Evolutionary conservation across 1,140 invertebrate genomes (phyloP).

Genomic region (Sipha flava): DNA sequence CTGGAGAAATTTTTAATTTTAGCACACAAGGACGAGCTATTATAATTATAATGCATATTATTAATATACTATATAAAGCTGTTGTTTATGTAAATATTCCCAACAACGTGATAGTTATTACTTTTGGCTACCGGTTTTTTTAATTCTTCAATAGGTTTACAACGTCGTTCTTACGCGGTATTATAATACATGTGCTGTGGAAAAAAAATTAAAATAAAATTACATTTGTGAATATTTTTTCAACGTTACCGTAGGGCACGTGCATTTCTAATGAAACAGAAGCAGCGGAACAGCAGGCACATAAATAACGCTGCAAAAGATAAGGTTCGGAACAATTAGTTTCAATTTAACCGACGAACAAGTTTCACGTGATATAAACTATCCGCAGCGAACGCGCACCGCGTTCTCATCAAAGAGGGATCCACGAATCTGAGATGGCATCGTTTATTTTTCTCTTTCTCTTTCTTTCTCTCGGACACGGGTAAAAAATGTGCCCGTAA

Average conservation of each 20-base stretch:
- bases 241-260: not conserved
- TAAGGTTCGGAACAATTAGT: not conserved
- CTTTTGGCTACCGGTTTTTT: constrained; percentile 10
- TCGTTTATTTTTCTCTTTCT: too few species aligned
- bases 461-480: too few species aligned
- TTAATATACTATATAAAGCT: not conserved
- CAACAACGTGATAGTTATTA: constrained; percentile 1
- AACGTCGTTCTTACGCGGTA: too few species aligned
- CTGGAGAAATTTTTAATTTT: not conserved
- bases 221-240: not conserved
- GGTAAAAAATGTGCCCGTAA: too few species aligned
- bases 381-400: too few species aligned
- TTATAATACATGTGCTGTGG: too few species aligned
- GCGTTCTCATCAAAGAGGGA: too few species aligned
- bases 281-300: not conserved
- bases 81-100: constrained; percentile 6
- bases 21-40: not conserved
- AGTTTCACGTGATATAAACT: too few species aligned
- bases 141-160: too few species aligned
- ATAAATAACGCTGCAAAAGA: not conserved
- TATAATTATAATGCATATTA: not conserved
- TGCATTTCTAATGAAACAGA: not conserved
- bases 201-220: too few species aligned
- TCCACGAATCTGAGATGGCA: too few species aligned
- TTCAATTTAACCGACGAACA: not conserved